phyloP scores from a whole-genome alignment of 2,888 invertebrate species.

The Cephus spinipes region DNA sequence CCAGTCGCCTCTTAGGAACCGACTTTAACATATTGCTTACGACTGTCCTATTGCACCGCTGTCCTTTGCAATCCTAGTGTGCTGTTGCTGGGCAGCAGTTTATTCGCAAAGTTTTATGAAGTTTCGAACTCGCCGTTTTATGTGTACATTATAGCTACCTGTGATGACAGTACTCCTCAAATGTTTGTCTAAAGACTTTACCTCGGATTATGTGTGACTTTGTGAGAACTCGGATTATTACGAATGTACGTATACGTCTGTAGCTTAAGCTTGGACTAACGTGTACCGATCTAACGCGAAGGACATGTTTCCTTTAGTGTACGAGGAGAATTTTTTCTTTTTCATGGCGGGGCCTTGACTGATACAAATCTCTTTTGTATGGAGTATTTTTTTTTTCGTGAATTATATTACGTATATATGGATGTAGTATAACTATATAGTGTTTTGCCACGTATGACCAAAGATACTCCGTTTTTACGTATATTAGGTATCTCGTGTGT shows the following conservation, averaged over 20 bases:
- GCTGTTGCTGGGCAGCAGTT: neutral
- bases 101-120: constrained; percentile 2
- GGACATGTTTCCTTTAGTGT: neutral
- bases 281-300: neutral
- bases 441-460: neutral
- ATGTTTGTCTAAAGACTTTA: neutral
- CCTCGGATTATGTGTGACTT: neutral
- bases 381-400: neutral
- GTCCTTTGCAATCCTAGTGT: neutral
- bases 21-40: constrained; percentile 29
- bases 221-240: neutral
- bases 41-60: neutral
- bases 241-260: neutral
- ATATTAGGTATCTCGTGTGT: neutral
- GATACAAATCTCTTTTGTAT: neutral
- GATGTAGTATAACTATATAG: too few relatives aligned
- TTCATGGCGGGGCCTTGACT: neutral
- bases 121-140: neutral
- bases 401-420: too few relatives aligned
- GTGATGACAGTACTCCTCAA: neutral
- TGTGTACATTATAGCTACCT: neutral
- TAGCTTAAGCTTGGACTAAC: neutral
- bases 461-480: neutral
- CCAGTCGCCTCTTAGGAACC: constrained; percentile 12
- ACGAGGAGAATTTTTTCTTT: neutral